Evolutionary conservation across 2,113 vertebrate genomes (phyloP).

Genomic region (Pachyramphus minor): DNA sequence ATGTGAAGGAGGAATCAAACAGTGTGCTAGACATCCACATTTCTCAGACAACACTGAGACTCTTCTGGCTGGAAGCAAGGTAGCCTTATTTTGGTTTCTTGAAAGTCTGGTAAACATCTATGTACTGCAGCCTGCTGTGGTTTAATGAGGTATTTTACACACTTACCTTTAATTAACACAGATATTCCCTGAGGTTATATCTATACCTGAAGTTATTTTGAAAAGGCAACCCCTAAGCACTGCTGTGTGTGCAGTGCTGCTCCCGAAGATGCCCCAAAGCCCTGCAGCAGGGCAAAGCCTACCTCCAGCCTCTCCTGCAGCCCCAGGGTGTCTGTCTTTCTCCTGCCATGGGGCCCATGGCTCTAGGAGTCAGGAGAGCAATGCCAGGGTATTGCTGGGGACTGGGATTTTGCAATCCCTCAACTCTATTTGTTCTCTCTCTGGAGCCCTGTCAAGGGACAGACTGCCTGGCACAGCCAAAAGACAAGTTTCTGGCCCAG

Average conservation of each 20-base stretch:
- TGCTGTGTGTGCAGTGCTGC: neutral
- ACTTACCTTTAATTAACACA: neutral
- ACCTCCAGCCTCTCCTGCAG: neutral
- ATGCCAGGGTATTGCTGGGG: neutral
- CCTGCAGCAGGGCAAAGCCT: neutral
- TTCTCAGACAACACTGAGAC: neutral
- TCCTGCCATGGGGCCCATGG: neutral
- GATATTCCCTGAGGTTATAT: neutral
- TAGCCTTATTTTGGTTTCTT: neutral
- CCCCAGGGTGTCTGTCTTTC: neutral
- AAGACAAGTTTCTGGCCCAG: neutral
- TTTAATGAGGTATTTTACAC: conserved; percentile 9
- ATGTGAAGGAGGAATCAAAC: neutral
- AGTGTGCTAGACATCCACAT: accelerated
- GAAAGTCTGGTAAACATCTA: neutral
- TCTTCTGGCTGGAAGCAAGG: neutral
- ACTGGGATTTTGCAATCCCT: neutral
- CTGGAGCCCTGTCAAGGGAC: accelerated
- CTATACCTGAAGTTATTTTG: neutral
- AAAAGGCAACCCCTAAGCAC: neutral
- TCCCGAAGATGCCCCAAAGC: neutral
- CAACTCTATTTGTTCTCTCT: neutral
- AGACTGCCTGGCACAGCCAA: neutral
- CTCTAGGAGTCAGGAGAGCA: neutral
- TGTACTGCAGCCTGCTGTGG: neutral